Conservation (phyloP, 2,113 vertebrate species). For the Glaucomys volans region DNA sequence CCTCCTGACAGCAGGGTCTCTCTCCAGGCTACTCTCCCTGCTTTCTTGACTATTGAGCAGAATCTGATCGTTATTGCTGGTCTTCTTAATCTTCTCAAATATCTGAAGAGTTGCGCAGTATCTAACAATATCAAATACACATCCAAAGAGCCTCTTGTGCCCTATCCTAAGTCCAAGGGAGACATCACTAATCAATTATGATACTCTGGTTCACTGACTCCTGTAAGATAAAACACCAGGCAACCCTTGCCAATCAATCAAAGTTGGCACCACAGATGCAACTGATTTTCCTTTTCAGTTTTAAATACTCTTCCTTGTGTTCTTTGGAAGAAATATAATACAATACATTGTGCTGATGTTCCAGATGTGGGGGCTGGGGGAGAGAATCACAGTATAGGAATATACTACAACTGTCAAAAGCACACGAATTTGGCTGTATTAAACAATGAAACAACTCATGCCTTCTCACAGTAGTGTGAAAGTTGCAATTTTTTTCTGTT, state of each 20-base stretch:
- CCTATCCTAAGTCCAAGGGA: neutral
- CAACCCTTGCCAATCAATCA: neutral
- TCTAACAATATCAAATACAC: neutral
- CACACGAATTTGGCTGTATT: neutral
- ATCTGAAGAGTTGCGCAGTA: conserved; percentile 13
- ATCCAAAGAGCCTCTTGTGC: neutral
- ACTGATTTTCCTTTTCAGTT: neutral
- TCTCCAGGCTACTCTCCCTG: neutral
- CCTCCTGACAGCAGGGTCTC: neutral
- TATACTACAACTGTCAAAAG: neutral
- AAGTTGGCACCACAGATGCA: neutral
- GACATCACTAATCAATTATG: neutral
- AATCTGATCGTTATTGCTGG: neutral
- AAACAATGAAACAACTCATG: neutral
- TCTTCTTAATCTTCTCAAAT: neutral
- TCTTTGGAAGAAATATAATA: neutral
- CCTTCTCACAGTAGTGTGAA: neutral
- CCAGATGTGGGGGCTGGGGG: neutral
- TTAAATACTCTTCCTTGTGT: neutral
- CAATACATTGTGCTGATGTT: neutral
- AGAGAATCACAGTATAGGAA: neutral
- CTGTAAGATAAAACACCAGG: neutral
- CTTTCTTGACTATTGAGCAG: neutral
- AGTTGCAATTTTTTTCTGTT: conserved; percentile 16
- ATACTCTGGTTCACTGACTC: neutral